Evolutionary conservation across 2,113 vertebrate genomes (phyloP).

Genomic region (Ovibos moschatus): DNA sequence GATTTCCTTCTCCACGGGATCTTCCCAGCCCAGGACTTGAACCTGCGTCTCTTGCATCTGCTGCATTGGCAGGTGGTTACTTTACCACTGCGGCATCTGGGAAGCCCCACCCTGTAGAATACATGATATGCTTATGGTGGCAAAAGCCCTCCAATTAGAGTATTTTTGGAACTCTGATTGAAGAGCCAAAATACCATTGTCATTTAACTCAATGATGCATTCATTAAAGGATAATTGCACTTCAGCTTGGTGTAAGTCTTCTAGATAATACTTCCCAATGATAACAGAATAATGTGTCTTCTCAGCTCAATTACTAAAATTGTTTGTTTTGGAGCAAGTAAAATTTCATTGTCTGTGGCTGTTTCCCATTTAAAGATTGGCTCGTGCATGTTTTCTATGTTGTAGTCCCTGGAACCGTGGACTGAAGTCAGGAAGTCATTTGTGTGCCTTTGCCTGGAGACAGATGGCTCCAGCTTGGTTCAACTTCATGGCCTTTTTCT

Average conservation of each 20-base stretch:
- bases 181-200: slow-evolving; percentile 19
- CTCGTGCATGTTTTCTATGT: not conserved
- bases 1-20: accelerated
- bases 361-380: slow-evolving; percentile 42
- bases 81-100: not conserved
- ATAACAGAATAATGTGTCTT: not conserved
- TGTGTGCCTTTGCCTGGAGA: not conserved
- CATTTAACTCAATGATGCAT: not conserved
- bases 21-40: not conserved
- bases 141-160: not conserved
- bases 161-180: not conserved
- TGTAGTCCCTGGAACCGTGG: not conserved
- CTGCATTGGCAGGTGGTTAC: not conserved
- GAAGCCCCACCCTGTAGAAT: not conserved
- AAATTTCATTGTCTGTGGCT: slow-evolving; percentile 22
- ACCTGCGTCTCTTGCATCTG: not conserved
- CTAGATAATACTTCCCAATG: not conserved
- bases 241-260: not conserved
- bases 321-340: slow-evolving; percentile 26
- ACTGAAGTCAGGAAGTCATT: not conserved
- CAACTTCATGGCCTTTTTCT: not conserved
- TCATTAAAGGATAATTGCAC: slow-evolving; percentile 35
- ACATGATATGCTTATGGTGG: not conserved
- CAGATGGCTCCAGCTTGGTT: not conserved
- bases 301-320: not conserved